phyloP scores from a whole-genome alignment of 1,140 invertebrate genomes.

The Cryptotermes secundus region DNA sequence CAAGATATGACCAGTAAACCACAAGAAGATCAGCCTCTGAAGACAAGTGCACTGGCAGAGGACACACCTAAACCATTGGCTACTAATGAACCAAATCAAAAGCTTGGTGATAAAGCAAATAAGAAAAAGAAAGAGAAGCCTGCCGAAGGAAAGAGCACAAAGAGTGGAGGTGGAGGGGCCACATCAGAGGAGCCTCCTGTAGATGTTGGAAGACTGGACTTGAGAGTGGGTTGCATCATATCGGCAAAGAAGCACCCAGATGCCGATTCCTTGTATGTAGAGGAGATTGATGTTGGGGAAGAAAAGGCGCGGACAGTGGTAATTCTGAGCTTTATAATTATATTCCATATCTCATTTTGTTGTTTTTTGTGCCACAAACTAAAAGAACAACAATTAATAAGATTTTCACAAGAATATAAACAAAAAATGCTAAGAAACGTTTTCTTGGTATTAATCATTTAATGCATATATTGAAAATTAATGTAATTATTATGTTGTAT shows the following conservation, averaged over 20 bases:
- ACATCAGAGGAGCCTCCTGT: conserved; percentile 27
- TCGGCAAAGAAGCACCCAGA: conserved; percentile 91
- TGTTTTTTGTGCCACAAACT: no score
- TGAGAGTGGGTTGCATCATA: conserved; percentile 90
- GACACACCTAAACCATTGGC: neutral
- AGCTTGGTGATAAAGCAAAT: neutral
- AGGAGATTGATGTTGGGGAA: conserved; percentile 84
- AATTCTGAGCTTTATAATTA: neutral
- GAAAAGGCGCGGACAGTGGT: conserved; percentile 53
- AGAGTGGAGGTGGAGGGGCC: conserved; percentile 23
- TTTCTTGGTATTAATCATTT: no score
- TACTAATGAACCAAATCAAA: neutral
- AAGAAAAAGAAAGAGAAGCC: conserved; percentile 26
- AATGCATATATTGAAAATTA: no score
- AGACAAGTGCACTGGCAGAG: neutral
- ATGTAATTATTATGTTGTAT: no score
- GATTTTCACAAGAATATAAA: no score
- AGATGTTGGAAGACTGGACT: conserved; percentile 65
- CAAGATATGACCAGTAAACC: neutral
- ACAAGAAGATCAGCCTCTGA: neutral
- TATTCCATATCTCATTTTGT: no score
- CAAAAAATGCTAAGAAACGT: no score
- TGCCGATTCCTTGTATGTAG: conserved; percentile 92
- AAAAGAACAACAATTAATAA: no score
- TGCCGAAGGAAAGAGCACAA: conserved; percentile 24